Conservation (phyloP, 1,140 invertebrate genomes). For the Trachymyrmex cornetzi region DNA sequence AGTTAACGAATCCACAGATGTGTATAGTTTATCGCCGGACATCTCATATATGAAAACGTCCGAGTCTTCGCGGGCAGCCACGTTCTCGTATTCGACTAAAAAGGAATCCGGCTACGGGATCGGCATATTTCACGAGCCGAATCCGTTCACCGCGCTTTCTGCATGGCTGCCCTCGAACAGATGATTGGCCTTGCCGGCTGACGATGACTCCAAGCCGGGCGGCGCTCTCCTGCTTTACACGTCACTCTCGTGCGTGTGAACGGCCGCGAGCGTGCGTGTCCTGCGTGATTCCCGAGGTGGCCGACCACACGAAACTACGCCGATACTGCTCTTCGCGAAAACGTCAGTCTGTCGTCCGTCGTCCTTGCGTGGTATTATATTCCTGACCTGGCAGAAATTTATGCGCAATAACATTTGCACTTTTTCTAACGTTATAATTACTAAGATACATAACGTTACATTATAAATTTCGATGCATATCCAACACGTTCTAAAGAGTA, state of each 20-base stretch:
- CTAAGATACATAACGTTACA: not conserved
- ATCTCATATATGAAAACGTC: not conserved
- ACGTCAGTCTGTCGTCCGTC: slow-evolving; percentile 52
- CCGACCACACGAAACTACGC: slow-evolving; percentile 12
- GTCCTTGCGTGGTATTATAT: not conserved
- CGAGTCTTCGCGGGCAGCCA: not conserved
- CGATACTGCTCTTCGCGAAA: slow-evolving; percentile 69
- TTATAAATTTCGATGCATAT: not conserved
- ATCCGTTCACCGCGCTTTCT: slow-evolving; percentile 68
- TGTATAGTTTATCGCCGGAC: not conserved
- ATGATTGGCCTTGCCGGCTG: slow-evolving; percentile 65
- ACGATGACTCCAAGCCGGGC: slow-evolving; percentile 59
- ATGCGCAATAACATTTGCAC: not conserved
- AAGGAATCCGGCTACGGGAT: slow-evolving; percentile 18
- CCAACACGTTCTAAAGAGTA: not conserved
- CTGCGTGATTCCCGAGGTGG: slow-evolving; percentile 23
- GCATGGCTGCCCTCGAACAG: slow-evolving; percentile 64
- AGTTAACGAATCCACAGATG: not conserved
- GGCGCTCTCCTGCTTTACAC: slow-evolving; percentile 57
- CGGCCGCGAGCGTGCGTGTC: slow-evolving; percentile 54
- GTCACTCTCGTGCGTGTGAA: slow-evolving; percentile 59
- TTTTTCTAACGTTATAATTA: not conserved
- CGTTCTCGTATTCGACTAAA: slow-evolving; percentile 18
- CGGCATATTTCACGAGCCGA: slow-evolving; percentile 57
- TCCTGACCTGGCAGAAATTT: not conserved